Evolutionary conservation across 2,888 invertebrate genomes (phyloP), one percentile per base, ranked within the genome.

Genomic region (Leptinotarsa rubiginosa): DNA sequence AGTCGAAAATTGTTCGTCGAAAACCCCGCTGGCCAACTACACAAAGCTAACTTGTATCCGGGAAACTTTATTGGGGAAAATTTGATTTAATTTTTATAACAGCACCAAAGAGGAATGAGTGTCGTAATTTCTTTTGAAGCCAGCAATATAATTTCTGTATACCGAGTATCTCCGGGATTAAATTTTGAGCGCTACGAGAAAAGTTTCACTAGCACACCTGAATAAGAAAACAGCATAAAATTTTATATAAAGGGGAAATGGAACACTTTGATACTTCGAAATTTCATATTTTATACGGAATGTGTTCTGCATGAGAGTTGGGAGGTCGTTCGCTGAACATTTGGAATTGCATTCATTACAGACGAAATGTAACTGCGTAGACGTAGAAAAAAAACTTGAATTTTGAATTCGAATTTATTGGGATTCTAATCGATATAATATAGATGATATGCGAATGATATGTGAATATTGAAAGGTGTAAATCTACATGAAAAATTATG

Each of bases 61-160:
- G 85, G 87, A 81, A 87, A 87, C 87, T 87, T 87, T 87, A 87
- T 87, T 87, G 87, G 83, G 83, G 87, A 85, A 87, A 87, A 87
- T 87, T 87, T 87, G 87, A 87, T 87, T 87, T 87, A 87, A 87
- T 87, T 87, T 87, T 87, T 87, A 86, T 87, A 87, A 86, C 86
- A 85, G 85, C 86, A 82, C 84, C 84, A 87, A 86, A 87, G 87
- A 86, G 87, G 85, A 86, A 86, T 85, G 87, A 87, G 87, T 87
- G 87, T 85, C 85, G 87, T 87, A 87, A 87, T 87, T 87, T 87
- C 87, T 87, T 87, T 87, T 87, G 87, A 87, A 86, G 87, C 86
- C 85, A 76, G 85, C 85, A 87, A 87, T 87, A 86, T 86, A 87
- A 87, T 87, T 87, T 87, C 86, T 85, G 85, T 85, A 85, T 86